phyloP scores from a whole-genome alignment of 2,113 vertebrate genomes.

The Pardalotus punctatus region DNA sequence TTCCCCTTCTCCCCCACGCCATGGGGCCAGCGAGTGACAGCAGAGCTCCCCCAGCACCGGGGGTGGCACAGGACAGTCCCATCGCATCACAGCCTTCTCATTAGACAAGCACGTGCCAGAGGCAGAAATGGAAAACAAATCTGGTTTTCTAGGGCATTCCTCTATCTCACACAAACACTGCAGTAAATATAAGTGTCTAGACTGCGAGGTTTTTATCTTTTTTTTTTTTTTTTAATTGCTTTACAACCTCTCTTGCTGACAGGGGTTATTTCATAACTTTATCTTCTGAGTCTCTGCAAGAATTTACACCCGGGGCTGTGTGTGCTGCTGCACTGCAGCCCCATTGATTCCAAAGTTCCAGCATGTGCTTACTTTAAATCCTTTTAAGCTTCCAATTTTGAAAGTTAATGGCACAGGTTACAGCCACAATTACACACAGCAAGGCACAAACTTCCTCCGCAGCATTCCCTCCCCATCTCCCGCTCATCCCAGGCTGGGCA shows the following conservation, averaged over 20 bases:
- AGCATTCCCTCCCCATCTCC: background rate
- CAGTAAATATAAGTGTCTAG: constrained; percentile 21
- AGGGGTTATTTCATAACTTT: background rate
- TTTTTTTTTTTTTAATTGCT: background rate
- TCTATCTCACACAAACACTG: constrained; percentile 1
- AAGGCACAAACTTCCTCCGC: background rate
- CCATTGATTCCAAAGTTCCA: background rate
- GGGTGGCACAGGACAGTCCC: background rate
- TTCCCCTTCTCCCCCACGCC: background rate
- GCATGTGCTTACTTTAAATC: constrained; percentile 1
- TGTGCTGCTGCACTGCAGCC: background rate
- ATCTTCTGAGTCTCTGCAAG: background rate
- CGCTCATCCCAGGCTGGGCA: background rate
- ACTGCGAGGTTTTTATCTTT: background rate
- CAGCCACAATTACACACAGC: background rate
- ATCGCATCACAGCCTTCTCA: background rate
- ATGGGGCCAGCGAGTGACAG: fast-evolving
- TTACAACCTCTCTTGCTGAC: background rate
- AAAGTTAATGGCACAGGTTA: constrained; percentile 42
- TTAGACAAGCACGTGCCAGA: background rate
- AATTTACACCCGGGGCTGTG: background rate
- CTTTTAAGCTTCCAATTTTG: constrained; percentile 29
- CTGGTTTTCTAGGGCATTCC: constrained; percentile 45
- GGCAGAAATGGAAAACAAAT: background rate
- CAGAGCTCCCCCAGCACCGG: background rate